phyloP scores from a whole-genome alignment of 30 jellyfish, hydroid and myxozoan species.

The Clytia hemisphaerica region DNA sequence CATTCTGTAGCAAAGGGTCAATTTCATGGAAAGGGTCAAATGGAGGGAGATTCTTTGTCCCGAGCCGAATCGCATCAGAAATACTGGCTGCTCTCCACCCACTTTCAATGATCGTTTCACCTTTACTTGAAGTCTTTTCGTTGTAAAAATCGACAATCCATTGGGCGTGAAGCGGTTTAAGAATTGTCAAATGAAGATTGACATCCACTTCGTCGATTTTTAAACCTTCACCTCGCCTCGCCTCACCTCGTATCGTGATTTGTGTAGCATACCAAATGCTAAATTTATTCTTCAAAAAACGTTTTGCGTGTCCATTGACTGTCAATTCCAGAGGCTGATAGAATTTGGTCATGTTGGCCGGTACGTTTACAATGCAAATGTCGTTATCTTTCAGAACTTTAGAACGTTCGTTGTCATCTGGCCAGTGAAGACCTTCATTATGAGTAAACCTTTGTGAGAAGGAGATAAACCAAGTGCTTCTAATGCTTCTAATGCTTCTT shows the following conservation, averaged over 20 bases:
- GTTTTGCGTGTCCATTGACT: constrained; percentile 44
- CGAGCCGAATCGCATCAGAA: constrained; percentile 11
- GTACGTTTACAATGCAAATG: constrained; percentile 29
- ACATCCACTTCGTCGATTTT: constrained; percentile 10
- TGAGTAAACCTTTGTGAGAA: constrained; percentile 18
- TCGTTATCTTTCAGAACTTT: too few species aligned
- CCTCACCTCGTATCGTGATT: constrained; percentile 19
- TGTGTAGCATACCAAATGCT: constrained; percentile 28
- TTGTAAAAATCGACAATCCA: constrained; percentile 20
- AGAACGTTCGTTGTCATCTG: too few species aligned
- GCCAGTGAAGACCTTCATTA: constrained; percentile 24
- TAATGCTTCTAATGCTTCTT: too few species aligned
- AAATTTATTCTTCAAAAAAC: constrained; percentile 27
- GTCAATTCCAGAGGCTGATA: constrained; percentile 38
- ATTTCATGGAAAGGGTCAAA: too few species aligned
- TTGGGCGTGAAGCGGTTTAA: constrained; percentile 14
- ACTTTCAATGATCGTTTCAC: constrained; percentile 14
- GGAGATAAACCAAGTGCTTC: constrained; percentile 11
- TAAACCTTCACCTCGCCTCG: background rate
- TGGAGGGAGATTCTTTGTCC: constrained; percentile 3
- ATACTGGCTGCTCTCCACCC: constrained; percentile 19
- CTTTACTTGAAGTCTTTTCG: constrained; percentile 10
- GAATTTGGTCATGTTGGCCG: constrained; percentile 32
- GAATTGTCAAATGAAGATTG: background rate
- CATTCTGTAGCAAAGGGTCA: too few species aligned